Evolutionary conservation across 2,797 vertebrate genomes (phyloP).

Genomic region (Rhinatrema bivittatum): DNA sequence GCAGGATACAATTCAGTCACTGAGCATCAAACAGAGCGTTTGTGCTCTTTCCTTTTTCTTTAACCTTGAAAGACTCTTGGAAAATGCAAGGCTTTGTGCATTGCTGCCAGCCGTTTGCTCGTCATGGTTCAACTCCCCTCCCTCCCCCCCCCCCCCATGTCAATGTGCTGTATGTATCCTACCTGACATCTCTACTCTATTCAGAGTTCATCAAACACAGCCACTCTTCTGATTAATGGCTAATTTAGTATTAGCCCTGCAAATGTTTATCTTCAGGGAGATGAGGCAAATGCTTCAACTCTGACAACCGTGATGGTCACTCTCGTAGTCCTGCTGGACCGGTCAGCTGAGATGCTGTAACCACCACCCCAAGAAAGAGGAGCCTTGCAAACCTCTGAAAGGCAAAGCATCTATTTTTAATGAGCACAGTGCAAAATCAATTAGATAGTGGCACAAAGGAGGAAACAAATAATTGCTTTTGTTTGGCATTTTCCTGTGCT

Average conservation of each 20-base stretch:
- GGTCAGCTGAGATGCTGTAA: conserved; percentile 52
- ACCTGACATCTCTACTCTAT: conserved; percentile 49
- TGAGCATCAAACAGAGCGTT: too few species aligned
- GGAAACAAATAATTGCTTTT: conserved; percentile 53
- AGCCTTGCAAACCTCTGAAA: conserved; percentile 42
- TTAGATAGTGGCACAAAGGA: conserved; percentile 39
- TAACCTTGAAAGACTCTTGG: conserved; percentile 23
- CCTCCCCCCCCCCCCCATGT: too few species aligned
- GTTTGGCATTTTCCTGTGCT: conserved; percentile 23
- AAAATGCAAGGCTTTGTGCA: too few species aligned
- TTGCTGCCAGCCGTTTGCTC: conserved; percentile 4
- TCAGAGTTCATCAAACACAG: conserved; percentile 52
- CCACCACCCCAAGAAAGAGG: conserved; percentile 43
- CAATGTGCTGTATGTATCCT: conserved; percentile 39
- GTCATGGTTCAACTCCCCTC: conserved; percentile 18
- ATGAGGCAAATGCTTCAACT: conserved; percentile 46
- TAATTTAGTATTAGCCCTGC: conserved; percentile 68
- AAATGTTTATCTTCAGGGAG: conserved; percentile 60
- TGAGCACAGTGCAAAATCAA: conserved; percentile 57
- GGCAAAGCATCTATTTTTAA: conserved; percentile 62
- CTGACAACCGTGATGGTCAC: conserved; percentile 47
- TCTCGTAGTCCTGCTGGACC: conserved; percentile 39
- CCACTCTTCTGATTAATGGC: conserved; percentile 53
- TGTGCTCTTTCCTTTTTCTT: neutral
- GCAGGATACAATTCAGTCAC: too few species aligned